Conservation (phyloP, 2,797 vertebrate species). For the Tragopan temminckii region DNA sequence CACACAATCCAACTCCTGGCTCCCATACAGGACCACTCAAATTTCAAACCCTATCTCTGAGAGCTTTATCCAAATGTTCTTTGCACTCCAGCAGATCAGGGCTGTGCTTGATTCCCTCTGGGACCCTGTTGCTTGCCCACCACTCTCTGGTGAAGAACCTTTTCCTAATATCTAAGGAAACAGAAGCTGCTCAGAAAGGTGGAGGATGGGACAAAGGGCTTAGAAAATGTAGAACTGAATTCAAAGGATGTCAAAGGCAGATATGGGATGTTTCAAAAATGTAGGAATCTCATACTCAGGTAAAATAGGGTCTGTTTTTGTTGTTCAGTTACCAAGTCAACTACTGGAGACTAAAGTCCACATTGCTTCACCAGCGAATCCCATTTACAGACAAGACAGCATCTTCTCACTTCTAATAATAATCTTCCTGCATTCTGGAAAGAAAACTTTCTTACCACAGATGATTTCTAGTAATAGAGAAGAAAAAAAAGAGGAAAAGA, state of each 20-base stretch:
- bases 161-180: not conserved
- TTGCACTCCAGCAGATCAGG: not conserved
- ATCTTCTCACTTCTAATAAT: not conserved
- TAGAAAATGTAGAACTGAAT: not conserved
- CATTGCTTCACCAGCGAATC: not conserved
- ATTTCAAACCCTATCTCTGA: not conserved
- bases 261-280: not conserved
- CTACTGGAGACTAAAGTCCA: not conserved
- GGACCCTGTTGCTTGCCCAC: not conserved
- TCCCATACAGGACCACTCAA: not conserved
- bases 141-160: not conserved
- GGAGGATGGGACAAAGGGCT: not conserved
- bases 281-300: not conserved
- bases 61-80: not conserved
- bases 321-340: not conserved
- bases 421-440: not conserved
- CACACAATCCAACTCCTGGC: not conserved
- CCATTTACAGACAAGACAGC: not conserved
- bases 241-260: not conserved
- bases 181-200: accelerated
- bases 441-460: not conserved
- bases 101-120: not conserved
- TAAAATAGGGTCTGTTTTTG: not conserved
- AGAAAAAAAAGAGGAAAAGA: not conserved
- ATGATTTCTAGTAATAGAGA: not conserved